Base-by-base conservation (phyloP, 2,888 invertebrate species). In the Drosophila sordidapex region DNA sequence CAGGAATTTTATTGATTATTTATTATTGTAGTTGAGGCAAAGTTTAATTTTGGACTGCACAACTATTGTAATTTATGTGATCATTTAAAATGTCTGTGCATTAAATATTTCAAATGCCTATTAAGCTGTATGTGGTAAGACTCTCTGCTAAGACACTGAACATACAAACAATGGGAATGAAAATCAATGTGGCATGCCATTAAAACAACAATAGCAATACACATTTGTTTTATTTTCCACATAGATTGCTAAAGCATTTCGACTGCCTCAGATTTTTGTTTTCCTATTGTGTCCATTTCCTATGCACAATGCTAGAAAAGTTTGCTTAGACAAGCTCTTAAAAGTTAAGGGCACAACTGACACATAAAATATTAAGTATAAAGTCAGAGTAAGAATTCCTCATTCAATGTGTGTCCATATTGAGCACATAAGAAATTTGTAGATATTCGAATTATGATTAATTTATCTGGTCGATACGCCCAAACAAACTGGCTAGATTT, bases 1-100 rank as follows among this genome's bases (percentile, higher is more conserved):
- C 49, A 56, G 62, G 68, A 54, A 73, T 62, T 77, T 76, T 69
- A 73, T 73, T 76, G 77, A 69, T 69, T 76, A 76, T 71, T 72
- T 76, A 25, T 25, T 46, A 15, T 15, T 46, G 15, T 46, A 8
- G 53, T 35, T 58, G 43, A 56, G 35, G 29, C 29, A 35, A 36
- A 68, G 76, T 52, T 73, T 73, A 76, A 25, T 56, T 33, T 57
- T 48, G 8, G 15, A 46, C 46, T 36, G 46, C 58, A 56, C 13
- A 38, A 62, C 33, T 58, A 59, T 25, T 59, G 64, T 77, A 76
- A 73, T 57, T 63, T 49, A 46, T 63, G 11, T 21, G 35, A 27
- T 58, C 25, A 49, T 49, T 61, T 18, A 21, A 70, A 74, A 58
- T 53, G 25, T 6, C 7, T 27, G 8, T 11, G 11, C 25, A 36